Conservation (phyloP, 2,113 vertebrate genomes). For the Xenopus borealis region DNA sequence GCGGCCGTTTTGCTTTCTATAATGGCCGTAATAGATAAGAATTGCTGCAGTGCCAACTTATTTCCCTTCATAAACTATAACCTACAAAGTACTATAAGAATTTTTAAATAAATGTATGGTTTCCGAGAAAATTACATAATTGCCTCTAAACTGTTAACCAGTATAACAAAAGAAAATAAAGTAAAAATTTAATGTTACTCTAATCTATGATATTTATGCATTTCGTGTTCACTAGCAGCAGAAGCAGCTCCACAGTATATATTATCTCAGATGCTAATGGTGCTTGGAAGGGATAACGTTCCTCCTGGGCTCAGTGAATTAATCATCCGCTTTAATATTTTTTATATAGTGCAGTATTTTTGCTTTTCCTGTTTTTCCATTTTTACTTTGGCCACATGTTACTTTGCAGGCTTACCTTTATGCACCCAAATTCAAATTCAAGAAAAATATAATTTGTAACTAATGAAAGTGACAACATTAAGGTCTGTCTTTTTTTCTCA, state of each 20-base stretch:
- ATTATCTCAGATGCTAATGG: slow-evolving; percentile 34
- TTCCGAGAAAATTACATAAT: slow-evolving; percentile 27
- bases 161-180: slow-evolving; percentile 7
- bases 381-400: background rate
- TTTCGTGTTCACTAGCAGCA: slow-evolving; percentile 19
- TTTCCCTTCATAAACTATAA: no score
- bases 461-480: no score
- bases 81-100: no score
- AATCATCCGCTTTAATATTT: slow-evolving; percentile 19
- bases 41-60: no score
- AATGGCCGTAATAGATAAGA: no score
- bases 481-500: no score
- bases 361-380: background rate
- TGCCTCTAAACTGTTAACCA: slow-evolving; percentile 18
- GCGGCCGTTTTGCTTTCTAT: no score
- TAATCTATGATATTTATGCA: slow-evolving; percentile 31
- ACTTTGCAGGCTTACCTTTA: no score
- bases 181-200: slow-evolving; percentile 5
- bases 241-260: slow-evolving; percentile 11
- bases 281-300: slow-evolving; percentile 29
- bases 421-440: no score
- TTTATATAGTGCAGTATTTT: no score
- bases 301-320: slow-evolving; percentile 16
- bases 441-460: no score
- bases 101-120: background rate